Evolutionary conservation across 2,113 vertebrate genomes (phyloP).

Genomic region (Chionomys nivalis): DNA sequence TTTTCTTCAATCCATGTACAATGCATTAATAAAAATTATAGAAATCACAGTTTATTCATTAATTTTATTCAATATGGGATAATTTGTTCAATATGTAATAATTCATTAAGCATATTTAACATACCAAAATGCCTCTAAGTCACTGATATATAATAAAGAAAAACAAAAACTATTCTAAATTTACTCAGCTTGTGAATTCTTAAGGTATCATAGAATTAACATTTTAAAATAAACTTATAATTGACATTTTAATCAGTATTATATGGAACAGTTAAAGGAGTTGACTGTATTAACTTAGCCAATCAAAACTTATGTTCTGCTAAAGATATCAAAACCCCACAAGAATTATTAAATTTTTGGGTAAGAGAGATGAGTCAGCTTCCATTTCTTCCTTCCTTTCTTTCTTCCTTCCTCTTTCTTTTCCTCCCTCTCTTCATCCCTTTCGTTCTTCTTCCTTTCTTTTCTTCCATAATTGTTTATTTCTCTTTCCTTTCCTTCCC

Average conservation of each 20-base stretch:
- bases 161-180: not conserved
- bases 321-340: not conserved
- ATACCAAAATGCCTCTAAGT: not conserved
- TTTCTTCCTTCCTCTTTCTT: too few species aligned
- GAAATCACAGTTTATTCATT: not conserved
- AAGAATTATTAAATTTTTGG: not conserved
- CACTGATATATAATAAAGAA: not conserved
- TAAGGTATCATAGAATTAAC: not conserved
- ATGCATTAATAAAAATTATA: not conserved
- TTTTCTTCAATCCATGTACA: not conserved
- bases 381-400: too few species aligned
- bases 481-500: not conserved
- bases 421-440: too few species aligned
- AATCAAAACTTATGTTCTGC: not conserved
- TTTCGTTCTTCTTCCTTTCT: too few species aligned
- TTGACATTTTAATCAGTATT: not conserved
- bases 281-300: not conserved
- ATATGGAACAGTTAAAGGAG: not conserved
- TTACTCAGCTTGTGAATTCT: not conserved
- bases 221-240: not conserved
- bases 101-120: not conserved
- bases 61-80: not conserved
- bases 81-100: not conserved
- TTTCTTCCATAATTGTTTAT: not conserved
- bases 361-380: too few species aligned